Evolutionary conservation across 1,140 invertebrate species (phyloP).

Genomic region (Aphaenogaster floridana): DNA sequence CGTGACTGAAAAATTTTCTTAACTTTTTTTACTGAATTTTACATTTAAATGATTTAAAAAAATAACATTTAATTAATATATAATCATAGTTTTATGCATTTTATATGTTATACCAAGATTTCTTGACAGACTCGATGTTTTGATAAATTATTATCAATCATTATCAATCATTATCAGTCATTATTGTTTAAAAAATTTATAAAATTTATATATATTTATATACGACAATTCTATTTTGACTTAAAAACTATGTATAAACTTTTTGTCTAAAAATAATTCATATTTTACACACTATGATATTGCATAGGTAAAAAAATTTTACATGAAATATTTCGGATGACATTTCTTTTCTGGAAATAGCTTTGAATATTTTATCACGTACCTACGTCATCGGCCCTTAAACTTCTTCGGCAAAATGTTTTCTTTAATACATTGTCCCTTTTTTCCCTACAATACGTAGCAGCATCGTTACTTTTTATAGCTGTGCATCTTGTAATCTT

Average conservation of each 20-base stretch:
- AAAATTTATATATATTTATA: not conserved
- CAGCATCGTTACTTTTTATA: slow-evolving; percentile 22
- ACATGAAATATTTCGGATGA: slow-evolving; percentile 12
- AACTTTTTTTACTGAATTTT: not conserved
- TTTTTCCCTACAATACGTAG: not conserved
- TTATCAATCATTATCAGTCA: no score
- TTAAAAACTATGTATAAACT: not conserved
- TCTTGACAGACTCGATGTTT: not conserved
- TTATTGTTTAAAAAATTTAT: not conserved
- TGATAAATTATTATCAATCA: not conserved
- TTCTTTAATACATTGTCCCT: not conserved
- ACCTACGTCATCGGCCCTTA: not conserved
- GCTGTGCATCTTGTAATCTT: slow-evolving; percentile 17
- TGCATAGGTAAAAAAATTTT: not conserved
- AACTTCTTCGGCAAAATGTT: slow-evolving; percentile 4
- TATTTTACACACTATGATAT: not conserved
- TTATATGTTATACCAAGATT: not conserved
- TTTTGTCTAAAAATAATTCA: not conserved
- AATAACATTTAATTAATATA: not conserved
- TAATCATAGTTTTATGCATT: not conserved
- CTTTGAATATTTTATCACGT: slow-evolving; percentile 26
- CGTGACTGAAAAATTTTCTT: not conserved
- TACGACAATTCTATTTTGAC: not conserved
- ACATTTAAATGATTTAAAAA: not conserved
- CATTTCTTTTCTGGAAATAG: not conserved